Conservation (phyloP, 2,797 vertebrate genomes). For the Zalophus californianus region DNA sequence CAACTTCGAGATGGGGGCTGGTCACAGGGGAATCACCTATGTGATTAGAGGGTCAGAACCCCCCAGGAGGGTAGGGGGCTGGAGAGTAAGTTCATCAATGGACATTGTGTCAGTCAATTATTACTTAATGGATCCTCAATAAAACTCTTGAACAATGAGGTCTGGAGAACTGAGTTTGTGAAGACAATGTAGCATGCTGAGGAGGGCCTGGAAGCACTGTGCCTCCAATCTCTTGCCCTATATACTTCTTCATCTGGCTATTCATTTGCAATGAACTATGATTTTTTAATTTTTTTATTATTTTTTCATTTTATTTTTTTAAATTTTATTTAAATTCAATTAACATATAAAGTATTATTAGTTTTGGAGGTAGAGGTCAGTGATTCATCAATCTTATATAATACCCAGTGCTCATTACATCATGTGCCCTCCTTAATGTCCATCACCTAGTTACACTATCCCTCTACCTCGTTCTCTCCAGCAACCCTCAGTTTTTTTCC, state of each 20-base stretch:
- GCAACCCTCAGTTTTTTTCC: too few relatives aligned
- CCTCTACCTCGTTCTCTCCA: too few relatives aligned
- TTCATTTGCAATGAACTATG: background rate
- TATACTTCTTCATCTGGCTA: background rate
- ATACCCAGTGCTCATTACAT: too few relatives aligned
- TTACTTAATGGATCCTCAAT: background rate
- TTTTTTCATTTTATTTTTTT: too few relatives aligned
- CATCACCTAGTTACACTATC: too few relatives aligned
- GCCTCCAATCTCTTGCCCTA: background rate
- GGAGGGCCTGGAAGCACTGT: background rate
- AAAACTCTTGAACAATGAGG: background rate
- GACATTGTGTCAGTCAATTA: background rate
- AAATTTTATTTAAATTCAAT: too few relatives aligned
- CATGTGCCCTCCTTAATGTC: too few relatives aligned
- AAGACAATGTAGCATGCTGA: background rate
- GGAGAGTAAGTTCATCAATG: background rate
- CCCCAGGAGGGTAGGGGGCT: background rate
- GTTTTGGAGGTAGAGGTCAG: too few relatives aligned
- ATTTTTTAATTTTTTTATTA: too few relatives aligned
- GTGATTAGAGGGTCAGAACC: background rate
- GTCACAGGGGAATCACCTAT: background rate
- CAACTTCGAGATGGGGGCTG: background rate
- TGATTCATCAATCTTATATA: too few relatives aligned
- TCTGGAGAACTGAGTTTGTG: background rate
- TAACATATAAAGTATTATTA: too few relatives aligned